Evolutionary conservation across 2,888 invertebrate species (phyloP), one percentile per base, ranked within the genome.

Genomic region (Cremastobaeus sp.): DNA sequence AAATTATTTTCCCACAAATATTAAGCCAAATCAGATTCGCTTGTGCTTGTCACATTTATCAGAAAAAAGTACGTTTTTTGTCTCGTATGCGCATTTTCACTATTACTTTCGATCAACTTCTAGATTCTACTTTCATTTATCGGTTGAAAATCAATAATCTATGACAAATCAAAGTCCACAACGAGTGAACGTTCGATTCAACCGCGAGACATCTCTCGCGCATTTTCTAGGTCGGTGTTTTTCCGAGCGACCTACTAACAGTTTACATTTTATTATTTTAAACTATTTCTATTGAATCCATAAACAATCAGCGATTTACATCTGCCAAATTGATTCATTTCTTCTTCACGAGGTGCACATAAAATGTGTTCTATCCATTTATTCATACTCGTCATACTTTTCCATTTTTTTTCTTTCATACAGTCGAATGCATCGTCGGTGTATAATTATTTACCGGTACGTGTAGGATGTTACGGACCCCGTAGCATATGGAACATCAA

Each of bases 381-480:
- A n/a, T n/a, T n/a, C n/a, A n/a, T 25, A 25, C 25, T 25, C 25
- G 3, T 25, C 25, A 25, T 1, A 5, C n/a, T 5, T 9, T 17
- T 5, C 20, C 1, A 8, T 17, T 39, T 39, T 39, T 39, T 18
- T 43, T 28, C 39, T 52, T 41, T 55, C 59, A 9, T 41, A 57
- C 43, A 60, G 45, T 39, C 47, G 39, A 60, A 34, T 71, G 69
- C 60, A 52, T 64, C 57, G 65, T 47, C 48, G 39, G n/a, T 34
- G 43, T 48, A 37, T 68, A 75, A 71, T 32, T 32, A n/a, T n/a
- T 74, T 74, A 70, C 74, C 47, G 41, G 45, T 34, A 71, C 45
- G 45, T 55, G 70, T 66, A 65, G 69, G 70, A 74, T 74, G 70
- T 74, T 75, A 75, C 74, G 66, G 74, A 11, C 66, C 6, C 43